phyloP scores from a whole-genome alignment of 35 echinoderm and acorn worm genomes.

The Hemicentrotus pulcherrimus region DNA sequence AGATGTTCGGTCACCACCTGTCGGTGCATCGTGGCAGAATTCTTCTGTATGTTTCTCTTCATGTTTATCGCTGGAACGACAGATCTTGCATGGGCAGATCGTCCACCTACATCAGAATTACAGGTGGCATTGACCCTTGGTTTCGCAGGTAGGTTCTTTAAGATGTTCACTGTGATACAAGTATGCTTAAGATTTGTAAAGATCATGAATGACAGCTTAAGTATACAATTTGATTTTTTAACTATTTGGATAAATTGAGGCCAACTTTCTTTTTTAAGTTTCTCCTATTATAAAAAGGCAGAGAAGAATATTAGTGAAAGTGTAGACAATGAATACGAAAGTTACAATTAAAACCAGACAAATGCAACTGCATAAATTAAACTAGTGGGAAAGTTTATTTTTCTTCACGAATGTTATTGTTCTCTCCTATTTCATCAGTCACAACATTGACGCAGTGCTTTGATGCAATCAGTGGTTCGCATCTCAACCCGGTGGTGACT shows the following conservation, averaged over 20 bases:
- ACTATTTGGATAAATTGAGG: too few species aligned
- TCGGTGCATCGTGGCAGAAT: conserved; percentile 34
- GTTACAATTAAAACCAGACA: too few species aligned
- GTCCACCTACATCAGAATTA: conserved; percentile 43
- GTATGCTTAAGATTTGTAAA: too few species aligned
- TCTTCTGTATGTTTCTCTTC: conserved; percentile 47
- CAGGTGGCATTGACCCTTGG: conserved; percentile 75
- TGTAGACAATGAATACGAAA: background rate
- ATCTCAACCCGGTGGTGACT: conserved; percentile 89
- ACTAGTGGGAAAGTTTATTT: too few species aligned
- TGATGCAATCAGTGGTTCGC: conserved; percentile 98
- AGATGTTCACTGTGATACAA: too few species aligned
- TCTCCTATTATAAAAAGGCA: too few species aligned
- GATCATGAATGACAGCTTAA: too few species aligned
- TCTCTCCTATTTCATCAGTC: conserved; percentile 56
- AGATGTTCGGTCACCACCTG: conserved; percentile 43
- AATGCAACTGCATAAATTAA: too few species aligned
- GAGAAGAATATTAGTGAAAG: background rate
- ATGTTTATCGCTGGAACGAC: conserved; percentile 69
- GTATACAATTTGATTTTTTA: too few species aligned
- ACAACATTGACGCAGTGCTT: conserved; percentile 93
- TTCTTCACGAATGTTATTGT: too few species aligned
- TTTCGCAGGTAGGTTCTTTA: conserved; percentile 60
- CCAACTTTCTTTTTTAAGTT: too few species aligned
- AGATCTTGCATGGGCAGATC: conserved; percentile 59